Evolutionary conservation across 2,797 vertebrate genomes (phyloP).

Genomic region (Avahi laniger): DNA sequence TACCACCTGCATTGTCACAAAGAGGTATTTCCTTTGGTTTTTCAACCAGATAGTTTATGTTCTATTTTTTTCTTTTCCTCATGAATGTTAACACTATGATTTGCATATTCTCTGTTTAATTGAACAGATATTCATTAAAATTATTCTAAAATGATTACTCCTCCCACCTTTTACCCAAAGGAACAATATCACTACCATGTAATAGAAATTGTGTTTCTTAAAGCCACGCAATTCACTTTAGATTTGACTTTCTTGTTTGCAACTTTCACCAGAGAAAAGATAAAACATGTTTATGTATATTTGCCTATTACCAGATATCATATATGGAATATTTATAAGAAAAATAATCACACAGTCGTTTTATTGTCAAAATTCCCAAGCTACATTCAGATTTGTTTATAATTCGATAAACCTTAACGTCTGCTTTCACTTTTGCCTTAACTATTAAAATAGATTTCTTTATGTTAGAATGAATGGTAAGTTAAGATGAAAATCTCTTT

Average conservation of each 20-base stretch:
- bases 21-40: not conserved
- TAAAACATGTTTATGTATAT: not conserved
- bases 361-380: not conserved
- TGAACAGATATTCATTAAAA: not conserved
- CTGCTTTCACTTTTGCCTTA: not conserved
- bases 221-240: not conserved
- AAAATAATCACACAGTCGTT: not conserved
- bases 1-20: constrained; percentile 32
- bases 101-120: not conserved
- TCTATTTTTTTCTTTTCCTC: not conserved
- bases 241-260: not conserved
- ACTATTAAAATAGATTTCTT: not conserved
- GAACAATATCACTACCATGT: not conserved
- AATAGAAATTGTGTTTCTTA: not conserved
- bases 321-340: not conserved
- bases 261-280: not conserved
- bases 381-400: not conserved
- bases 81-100: not conserved
- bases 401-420: not conserved
- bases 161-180: not conserved
- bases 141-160: constrained; percentile 16
- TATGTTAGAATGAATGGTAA: not conserved
- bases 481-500: not conserved
- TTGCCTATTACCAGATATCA: not conserved
- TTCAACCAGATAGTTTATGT: not conserved